phyloP scores from a whole-genome alignment of 2,888 invertebrate genomes.

The Leptopterna dolabrata region DNA sequence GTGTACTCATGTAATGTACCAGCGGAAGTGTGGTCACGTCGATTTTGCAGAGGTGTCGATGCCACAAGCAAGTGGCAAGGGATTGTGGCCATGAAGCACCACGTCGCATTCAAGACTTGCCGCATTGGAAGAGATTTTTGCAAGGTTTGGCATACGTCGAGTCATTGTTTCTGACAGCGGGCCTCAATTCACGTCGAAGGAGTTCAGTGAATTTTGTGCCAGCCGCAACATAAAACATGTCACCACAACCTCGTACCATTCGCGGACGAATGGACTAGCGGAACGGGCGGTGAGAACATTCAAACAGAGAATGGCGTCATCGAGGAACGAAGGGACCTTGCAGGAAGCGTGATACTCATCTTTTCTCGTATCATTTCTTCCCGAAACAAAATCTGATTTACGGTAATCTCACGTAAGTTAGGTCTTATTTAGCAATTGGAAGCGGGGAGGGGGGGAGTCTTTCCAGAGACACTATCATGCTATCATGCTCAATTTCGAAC shows the following conservation, averaged over 20 bases:
- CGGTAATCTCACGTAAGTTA: too few relatives aligned
- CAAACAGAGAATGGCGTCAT: neutral
- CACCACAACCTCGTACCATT: neutral
- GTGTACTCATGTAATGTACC: neutral
- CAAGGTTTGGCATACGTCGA: neutral
- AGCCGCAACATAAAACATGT: neutral
- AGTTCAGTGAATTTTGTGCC: neutral
- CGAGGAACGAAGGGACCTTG: too few relatives aligned
- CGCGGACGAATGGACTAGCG: neutral
- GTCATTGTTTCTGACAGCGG: neutral
- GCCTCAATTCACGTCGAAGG: neutral
- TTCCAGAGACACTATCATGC: too few relatives aligned
- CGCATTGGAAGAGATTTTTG: neutral
- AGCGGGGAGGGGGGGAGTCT: too few relatives aligned
- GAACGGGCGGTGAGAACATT: neutral
- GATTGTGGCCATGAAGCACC: neutral
- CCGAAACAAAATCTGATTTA: too few relatives aligned
- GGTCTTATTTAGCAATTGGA: too few relatives aligned
- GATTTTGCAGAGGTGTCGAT: neutral
- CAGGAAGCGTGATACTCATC: too few relatives aligned
- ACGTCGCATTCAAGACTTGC: neutral
- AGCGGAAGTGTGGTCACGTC: neutral
- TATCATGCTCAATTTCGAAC: too few relatives aligned
- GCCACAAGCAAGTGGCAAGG: neutral
- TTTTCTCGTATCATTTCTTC: too few relatives aligned